Conservation (phyloP, 1,140 invertebrate species). For the Bombus fervidus region DNA sequence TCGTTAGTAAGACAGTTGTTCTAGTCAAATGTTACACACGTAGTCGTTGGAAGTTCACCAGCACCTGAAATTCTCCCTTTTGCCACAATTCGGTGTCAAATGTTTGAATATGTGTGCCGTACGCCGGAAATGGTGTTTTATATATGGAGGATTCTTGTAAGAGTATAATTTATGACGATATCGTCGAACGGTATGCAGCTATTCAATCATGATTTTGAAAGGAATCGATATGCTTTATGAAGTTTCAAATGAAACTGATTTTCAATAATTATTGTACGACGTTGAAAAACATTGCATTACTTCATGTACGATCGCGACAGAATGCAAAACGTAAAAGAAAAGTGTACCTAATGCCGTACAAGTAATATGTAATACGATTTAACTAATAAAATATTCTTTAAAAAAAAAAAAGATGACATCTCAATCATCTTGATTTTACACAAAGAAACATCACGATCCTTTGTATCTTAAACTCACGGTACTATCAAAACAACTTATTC, state of each 20-base stretch:
- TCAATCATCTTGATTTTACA: background rate
- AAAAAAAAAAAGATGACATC: conserved; percentile 8
- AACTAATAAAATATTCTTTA: conserved; percentile 65
- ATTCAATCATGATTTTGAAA: background rate
- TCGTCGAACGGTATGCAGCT: background rate
- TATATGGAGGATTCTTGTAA: background rate
- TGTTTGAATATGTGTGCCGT: background rate
- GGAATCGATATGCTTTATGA: background rate
- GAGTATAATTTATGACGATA: too few species aligned
- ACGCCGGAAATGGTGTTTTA: background rate
- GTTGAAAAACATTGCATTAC: background rate
- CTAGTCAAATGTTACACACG: conserved; percentile 17
- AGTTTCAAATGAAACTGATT: background rate
- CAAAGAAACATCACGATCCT: too few species aligned
- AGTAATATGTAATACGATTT: conserved; percentile 43
- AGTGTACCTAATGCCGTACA: conserved; percentile 38
- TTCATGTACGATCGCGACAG: background rate
- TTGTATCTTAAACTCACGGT: too few species aligned
- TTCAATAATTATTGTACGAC: background rate
- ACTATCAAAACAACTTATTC: background rate
- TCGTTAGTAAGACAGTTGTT: background rate
- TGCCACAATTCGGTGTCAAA: conserved; percentile 15
- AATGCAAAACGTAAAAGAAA: background rate
- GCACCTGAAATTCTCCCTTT: background rate
- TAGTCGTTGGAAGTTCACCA: conserved; percentile 7